phyloP scores from a whole-genome alignment of 2,888 invertebrate genomes.

The Rhabditoides inermis region DNA sequence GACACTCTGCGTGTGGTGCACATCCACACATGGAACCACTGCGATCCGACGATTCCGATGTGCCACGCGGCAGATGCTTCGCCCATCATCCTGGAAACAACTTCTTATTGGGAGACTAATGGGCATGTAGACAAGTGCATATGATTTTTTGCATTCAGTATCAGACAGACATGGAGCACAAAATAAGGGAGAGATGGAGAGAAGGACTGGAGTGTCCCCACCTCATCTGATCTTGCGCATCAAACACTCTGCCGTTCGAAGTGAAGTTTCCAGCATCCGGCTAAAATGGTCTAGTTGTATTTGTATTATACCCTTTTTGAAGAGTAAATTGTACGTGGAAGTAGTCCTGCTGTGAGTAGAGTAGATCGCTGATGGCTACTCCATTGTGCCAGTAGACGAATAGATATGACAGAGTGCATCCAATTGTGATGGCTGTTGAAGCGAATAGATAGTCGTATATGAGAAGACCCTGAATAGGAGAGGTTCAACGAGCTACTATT shows the following conservation, averaged over 20 bases:
- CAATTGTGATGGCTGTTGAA: conserved; percentile 39
- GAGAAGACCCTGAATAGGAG: conserved; percentile 34
- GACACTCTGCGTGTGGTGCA: conserved; percentile 39
- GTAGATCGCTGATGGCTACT: conserved; percentile 16
- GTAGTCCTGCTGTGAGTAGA: conserved; percentile 16
- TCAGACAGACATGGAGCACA: too few relatives aligned
- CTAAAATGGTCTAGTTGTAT: too few relatives aligned
- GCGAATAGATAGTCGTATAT: conserved; percentile 44
- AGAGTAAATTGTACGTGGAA: too few relatives aligned
- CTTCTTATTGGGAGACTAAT: too few relatives aligned
- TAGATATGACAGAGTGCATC: conserved; percentile 22
- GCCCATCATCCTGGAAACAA: conserved; percentile 15
- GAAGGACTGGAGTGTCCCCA: too few relatives aligned
- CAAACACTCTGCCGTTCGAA: conserved; percentile 9
- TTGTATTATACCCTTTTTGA: too few relatives aligned
- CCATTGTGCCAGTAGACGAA: conserved; percentile 23
- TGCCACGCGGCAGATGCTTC: conserved; percentile 25
- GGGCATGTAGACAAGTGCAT: too few relatives aligned
- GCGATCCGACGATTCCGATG: conserved; percentile 18
- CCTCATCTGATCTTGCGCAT: conserved; percentile 16
- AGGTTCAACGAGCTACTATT: too few relatives aligned
- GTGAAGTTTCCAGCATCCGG: conserved; percentile 16
- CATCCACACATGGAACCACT: conserved; percentile 36
- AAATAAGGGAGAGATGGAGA: too few relatives aligned
- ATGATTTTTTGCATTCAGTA: too few relatives aligned